Percentiles rank a stretch among this genome's conserved stretches.
Evolutionary conservation across 2,888 invertebrate genomes (phyloP).

Genomic region (Pyrochroa serraticornis): DNA sequence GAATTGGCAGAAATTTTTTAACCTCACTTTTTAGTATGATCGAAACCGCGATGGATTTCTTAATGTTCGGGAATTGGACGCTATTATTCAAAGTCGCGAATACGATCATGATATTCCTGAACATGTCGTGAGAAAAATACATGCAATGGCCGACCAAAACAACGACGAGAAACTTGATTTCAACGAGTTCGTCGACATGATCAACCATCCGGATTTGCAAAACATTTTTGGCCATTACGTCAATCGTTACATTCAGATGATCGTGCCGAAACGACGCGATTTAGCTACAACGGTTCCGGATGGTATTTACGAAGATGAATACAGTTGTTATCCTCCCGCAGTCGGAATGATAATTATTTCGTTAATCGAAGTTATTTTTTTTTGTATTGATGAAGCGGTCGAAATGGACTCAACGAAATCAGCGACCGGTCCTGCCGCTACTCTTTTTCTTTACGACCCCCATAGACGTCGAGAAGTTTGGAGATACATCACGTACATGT

Average conservation of each 20-base stretch:
- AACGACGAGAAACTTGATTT: constrained; percentile 72
- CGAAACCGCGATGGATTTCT: constrained; percentile 73
- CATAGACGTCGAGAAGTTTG: constrained; percentile 83
- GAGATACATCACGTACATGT: constrained; percentile 94
- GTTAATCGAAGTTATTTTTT: constrained; percentile 81
- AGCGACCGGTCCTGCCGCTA: constrained; percentile 72
- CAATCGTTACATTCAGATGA: constrained; percentile 62
- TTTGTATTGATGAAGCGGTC: constrained; percentile 55
- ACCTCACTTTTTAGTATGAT: constrained; percentile 66
- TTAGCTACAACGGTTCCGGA: constrained; percentile 40
- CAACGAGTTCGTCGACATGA: constrained; percentile 75
- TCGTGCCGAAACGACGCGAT: constrained; percentile 15
- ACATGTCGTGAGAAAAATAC: constrained; percentile 67
- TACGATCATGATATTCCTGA: constrained; percentile 72
- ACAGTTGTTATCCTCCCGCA: constrained; percentile 91
- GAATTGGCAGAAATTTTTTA: neutral
- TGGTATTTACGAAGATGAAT: constrained; percentile 80
- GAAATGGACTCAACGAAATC: constrained; percentile 52
- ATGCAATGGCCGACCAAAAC: constrained; percentile 69
- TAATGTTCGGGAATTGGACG: constrained; percentile 69
- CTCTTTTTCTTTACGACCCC: constrained; percentile 84
- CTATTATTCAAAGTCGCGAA: constrained; percentile 65
- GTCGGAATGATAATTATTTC: constrained; percentile 91
- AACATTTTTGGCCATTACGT: constrained; percentile 71
- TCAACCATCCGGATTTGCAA: constrained; percentile 65